Evolutionary conservation across 2,888 invertebrate species (phyloP), one percentile per base, ranked within the genome.

Genomic region (Brenthis daphne): DNA sequence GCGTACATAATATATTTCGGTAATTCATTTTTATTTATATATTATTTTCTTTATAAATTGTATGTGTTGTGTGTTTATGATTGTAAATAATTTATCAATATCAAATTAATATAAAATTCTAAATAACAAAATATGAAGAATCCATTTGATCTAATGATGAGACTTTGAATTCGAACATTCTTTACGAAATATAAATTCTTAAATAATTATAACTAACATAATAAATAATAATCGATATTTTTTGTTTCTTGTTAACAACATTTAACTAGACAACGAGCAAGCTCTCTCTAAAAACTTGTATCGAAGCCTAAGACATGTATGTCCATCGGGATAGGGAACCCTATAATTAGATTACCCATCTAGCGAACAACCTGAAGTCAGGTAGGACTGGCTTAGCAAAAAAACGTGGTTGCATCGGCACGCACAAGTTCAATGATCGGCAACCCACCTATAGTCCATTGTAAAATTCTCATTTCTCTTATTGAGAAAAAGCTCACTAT

Each of bases 331-430:
- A 81, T 71, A 71, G 67, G 60, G 79, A 82, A 77, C 75, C 85
- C 88, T 90, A 90, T 90, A 87, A 88, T 89, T 90, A 90, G 89
- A 89, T 88, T 83, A 79, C 77, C 83, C 82, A 86, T 87, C 85
- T 85, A 86, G 85, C 82, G 77, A 82, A 84, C 81, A 80, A 78
- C 80, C 80, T 78, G 80, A 78, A 82, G 83, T 81, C 81, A 76
- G 81, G 76, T 80, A 79, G 80, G 82, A 86, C 85, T 81, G 80
- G 87, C 86, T 86, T 84, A 85, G 87, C 85, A 85, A 90, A 89
- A 87, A 88, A 85, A 83, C 82, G 82, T 81, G 79, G 69, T 60
- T 60, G 68, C 77, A 75, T 82, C 78, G 85, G 79, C 87, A 81
- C 80, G 85, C 83, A 69, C 57, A 81, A 79, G 89, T 84, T 90